A percentile compares a stretch with the other conserved stretches of the same genome.
Conservation (phyloP, 2,113 vertebrate species). For the Sinocyclocheilus rhinocerous region DNA sequence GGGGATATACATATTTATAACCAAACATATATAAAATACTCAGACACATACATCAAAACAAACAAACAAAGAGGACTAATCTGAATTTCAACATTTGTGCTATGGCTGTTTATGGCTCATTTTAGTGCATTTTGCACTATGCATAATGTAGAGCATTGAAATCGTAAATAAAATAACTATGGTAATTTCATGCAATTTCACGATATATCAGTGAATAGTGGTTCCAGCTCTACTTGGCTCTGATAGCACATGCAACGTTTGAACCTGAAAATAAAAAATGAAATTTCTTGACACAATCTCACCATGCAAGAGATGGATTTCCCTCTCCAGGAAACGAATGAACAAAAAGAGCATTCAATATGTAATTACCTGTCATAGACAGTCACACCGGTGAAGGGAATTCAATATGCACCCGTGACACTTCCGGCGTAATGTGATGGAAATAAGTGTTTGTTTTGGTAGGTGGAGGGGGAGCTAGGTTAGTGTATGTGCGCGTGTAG, state of each 20-base stretch:
- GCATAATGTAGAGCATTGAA: conserved; percentile 18
- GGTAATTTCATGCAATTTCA: conserved; percentile 24
- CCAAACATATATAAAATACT: background rate
- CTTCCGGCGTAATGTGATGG: conserved; percentile 59
- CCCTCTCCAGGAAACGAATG: conserved; percentile 67
- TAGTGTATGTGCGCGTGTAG: background rate
- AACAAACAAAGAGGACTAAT: conserved; percentile 4
- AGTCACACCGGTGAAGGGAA: conserved; percentile 63
- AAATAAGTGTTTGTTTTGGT: conserved; percentile 71
- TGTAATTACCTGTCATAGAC: conserved; percentile 76
- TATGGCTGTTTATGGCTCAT: conserved; percentile 16
- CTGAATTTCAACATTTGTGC: background rate
- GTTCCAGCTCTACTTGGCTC: conserved; percentile 57
- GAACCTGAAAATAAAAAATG: conserved; percentile 64
- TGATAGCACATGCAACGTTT: conserved; percentile 51
- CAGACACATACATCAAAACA: background rate
- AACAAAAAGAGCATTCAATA: conserved; percentile 72
- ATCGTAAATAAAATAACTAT: conserved; percentile 15
- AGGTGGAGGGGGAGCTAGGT: conserved; percentile 40
- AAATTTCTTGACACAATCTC: conserved; percentile 65
- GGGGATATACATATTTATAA: background rate
- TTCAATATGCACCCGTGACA: conserved; percentile 71
- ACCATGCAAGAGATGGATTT: conserved; percentile 70
- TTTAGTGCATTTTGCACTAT: background rate
- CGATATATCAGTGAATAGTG: background rate